These are phyloP conservation scores for Pseudonaja textilis DNA, from an alignment of 2,113 vertebrate species.

Conservation along the genomic window DNA sequence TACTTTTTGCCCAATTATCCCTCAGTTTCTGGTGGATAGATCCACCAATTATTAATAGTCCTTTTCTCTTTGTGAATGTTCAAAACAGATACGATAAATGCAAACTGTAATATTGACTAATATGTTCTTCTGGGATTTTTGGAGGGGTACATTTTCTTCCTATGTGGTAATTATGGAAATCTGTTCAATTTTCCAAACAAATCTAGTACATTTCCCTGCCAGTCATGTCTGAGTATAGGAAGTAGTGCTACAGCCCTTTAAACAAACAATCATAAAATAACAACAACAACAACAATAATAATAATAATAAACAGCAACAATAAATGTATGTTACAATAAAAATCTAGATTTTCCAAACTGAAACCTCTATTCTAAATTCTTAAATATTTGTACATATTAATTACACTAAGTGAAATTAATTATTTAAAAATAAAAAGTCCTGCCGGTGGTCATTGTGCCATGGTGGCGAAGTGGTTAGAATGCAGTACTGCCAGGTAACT, in stretches of 20 bases:
- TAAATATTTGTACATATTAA: conserved; percentile 10
- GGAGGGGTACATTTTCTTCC: neutral
- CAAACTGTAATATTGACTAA: neutral
- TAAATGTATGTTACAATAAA: neutral
- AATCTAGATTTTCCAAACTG: neutral
- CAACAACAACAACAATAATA: neutral
- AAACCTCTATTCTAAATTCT: neutral
- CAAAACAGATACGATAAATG: neutral
- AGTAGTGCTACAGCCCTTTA: neutral
- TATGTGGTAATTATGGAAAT: neutral
- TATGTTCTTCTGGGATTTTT: neutral
- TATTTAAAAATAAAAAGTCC: neutral
- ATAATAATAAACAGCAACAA: fast-evolving
- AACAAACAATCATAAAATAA: neutral
- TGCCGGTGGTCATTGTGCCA: neutral
- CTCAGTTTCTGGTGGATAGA: neutral
- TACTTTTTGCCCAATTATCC: neutral
- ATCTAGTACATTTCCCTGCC: neutral
- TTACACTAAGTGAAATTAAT: neutral
- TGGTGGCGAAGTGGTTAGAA: too few species aligned
- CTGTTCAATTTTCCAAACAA: neutral
- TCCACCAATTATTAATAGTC: neutral
- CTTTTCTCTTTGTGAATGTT: neutral
- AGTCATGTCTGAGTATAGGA: too few species aligned
- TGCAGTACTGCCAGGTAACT: too few species aligned